These are phyloP conservation scores for Xiphorhynchus elegans DNA, from an alignment of 2,113 vertebrate species.

Conservation along the genomic window DNA sequence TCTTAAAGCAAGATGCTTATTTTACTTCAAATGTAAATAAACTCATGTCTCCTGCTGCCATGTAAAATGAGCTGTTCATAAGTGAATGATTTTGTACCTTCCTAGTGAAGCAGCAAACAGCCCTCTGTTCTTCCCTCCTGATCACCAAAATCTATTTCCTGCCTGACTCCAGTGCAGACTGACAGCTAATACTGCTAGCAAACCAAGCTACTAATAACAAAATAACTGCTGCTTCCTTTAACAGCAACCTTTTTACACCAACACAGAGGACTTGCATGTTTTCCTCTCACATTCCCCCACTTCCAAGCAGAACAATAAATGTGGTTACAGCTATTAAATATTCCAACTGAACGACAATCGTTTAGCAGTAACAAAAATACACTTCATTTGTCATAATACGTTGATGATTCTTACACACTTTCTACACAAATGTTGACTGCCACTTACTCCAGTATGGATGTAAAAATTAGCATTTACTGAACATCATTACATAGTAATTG, in stretches of 20 bases:
- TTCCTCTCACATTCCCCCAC: neutral
- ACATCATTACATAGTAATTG: neutral
- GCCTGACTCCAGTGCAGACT: neutral
- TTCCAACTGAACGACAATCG: neutral
- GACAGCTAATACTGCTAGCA: neutral
- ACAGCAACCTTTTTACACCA: neutral
- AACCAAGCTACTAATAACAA: neutral
- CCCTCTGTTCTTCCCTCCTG: neutral
- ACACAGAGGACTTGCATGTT: neutral
- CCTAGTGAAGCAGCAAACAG: neutral
- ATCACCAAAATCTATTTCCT: slow-evolving; percentile 1
- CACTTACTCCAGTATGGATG: neutral
- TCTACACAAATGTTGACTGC: neutral
- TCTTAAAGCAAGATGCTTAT: slow-evolving; percentile 33
- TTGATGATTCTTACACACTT: neutral
- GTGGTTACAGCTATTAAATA: neutral
- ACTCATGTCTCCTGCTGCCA: slow-evolving; percentile 25
- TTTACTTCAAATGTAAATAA: slow-evolving; percentile 55
- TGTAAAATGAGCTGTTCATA: slow-evolving; percentile 19
- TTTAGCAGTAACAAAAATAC: neutral
- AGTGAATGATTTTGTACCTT: slow-evolving; percentile 11
- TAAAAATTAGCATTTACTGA: slow-evolving; percentile 23
- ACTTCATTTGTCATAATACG: neutral
- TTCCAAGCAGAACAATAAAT: slow-evolving; percentile 1
- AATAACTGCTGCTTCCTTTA: neutral